Evolutionary conservation across 2,888 invertebrate species (phyloP), one percentile per base, ranked within the genome.

Genomic region (Volucella zonaria): DNA sequence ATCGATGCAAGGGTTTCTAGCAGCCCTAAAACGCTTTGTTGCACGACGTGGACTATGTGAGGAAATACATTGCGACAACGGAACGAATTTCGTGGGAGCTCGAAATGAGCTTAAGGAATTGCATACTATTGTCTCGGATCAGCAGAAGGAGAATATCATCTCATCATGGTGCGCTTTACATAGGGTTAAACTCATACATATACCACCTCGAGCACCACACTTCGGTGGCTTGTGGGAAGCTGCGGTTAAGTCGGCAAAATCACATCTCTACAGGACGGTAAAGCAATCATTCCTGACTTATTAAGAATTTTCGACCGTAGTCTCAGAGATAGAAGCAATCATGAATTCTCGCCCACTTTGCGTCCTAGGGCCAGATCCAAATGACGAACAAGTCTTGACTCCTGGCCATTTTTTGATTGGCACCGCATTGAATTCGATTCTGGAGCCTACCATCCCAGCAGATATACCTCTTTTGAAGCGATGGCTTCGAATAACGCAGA

Each of bases 221-320:
- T 61, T 61, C 38, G 61, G 71, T n/a, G 71, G 71, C 8, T n/a
- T 71, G 11, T 70, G 47, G 45, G 59, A 71, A 18, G 23, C 18
- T 11, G 58, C 59, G 14, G 61, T 52, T 0, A 61, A 54, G 12
- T 45, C 54, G 9, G 54, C 62, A 8, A 62, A 62, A 23, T 40
- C 31, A 12, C 62, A 62, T 64, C 52, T 73, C 1, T 52, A 52
- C 43, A 38, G 12, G 11, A 56, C 52, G 0, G 49, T 51, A 38
- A 15, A 8, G n/a, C 8, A 56, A 66, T 14, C 2, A 38, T 51
- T 11, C 38, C 43, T 11, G 40, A 31, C 15, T 66, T 23, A 11
- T 45, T 15, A 15, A 56, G 43, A 43, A 12, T 52, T 23, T 8
- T 14, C 45, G 43, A 23, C 18, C 18, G 18, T 23, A 23, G 18